phyloP scores from a whole-genome alignment of 2,797 vertebrate genomes.

The Lacerta viridis region DNA sequence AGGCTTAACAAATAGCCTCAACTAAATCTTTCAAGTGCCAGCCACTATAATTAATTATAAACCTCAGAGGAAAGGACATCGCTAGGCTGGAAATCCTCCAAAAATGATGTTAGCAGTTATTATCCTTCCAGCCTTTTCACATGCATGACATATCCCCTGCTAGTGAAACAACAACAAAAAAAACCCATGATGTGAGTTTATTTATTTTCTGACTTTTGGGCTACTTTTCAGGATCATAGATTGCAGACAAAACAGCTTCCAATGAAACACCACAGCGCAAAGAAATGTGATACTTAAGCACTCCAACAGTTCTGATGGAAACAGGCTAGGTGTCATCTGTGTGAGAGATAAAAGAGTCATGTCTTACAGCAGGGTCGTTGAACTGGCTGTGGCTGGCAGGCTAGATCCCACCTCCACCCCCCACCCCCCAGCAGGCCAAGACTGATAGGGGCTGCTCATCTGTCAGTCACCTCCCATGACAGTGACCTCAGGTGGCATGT shows the following conservation, averaged over 20 bases:
- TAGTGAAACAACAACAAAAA: neutral
- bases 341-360: neutral
- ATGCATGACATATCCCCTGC: slow-evolving; percentile 5
- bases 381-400: too few relatives aligned
- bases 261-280: too few relatives aligned
- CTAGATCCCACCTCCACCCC: too few relatives aligned
- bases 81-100: slow-evolving; percentile 5
- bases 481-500: too few relatives aligned
- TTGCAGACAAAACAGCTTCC: too few relatives aligned
- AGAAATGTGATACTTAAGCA: too few relatives aligned
- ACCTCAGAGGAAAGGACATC: slow-evolving; percentile 26
- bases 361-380: neutral
- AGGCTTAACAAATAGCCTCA: slow-evolving; percentile 37
- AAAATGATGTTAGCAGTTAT: slow-evolving; percentile 42
- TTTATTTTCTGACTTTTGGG: neutral
- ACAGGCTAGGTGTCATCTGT: too few relatives aligned
- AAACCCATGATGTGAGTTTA: slow-evolving; percentile 5
- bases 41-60: slow-evolving; percentile 47
- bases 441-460: too few relatives aligned
- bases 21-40: slow-evolving; percentile 43
- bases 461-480: too few relatives aligned
- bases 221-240: too few relatives aligned
- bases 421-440: too few relatives aligned
- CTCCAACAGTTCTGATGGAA: too few relatives aligned
- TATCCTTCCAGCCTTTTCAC: slow-evolving; percentile 15